A percentile compares a stretch with the other conserved stretches of the same genome.
phyloP scores from a whole-genome alignment of 1,140 invertebrate species.

The Eriocheir sinensis region DNA sequence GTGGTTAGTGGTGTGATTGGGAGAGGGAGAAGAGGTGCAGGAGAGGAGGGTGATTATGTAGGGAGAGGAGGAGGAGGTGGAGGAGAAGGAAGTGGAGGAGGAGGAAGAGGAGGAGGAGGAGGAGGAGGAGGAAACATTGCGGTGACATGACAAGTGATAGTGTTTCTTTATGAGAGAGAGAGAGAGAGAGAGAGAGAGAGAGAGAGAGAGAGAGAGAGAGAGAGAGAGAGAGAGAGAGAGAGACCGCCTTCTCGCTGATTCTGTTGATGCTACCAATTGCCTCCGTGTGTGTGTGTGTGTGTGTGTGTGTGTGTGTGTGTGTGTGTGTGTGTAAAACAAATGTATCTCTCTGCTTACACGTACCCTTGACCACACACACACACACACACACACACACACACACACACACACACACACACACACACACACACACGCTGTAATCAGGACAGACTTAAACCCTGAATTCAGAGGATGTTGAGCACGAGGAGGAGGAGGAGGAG shows the following conservation, averaged over 20 bases:
- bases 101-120: background rate
- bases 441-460: no score
- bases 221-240: background rate
- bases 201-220: background rate
- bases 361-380: no score
- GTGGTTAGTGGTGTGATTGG: background rate
- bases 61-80: background rate
- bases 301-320: constrained; percentile 18
- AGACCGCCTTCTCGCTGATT: background rate
- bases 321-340: background rate
- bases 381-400: no score
- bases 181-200: background rate
- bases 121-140: background rate
- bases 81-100: background rate
- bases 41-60: background rate
- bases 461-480: no score
- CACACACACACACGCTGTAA: no score
- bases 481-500: no score
- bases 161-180: background rate
- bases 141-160: constrained; percentile 2
- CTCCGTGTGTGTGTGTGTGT: background rate
- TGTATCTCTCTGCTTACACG: no score
- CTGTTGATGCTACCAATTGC: background rate
- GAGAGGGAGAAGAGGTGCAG: background rate
- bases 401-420: no score